Conservation (phyloP, 2,888 invertebrate species). For the Heteromurus nitidus region DNA sequence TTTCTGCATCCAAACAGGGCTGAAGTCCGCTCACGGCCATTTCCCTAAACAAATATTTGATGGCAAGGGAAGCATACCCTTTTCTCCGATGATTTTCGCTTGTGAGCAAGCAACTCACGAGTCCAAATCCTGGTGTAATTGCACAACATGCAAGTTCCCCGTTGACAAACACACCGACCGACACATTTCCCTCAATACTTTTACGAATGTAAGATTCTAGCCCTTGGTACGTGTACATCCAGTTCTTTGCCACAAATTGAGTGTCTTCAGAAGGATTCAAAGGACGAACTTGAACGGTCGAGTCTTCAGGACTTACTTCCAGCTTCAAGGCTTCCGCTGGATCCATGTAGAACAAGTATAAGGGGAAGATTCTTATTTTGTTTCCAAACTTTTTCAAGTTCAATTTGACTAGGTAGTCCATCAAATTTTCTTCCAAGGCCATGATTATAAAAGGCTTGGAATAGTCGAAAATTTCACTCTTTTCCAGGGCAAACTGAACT, state of each 20-base stretch:
- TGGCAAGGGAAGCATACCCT: conserved; percentile 23
- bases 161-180: conserved; percentile 2
- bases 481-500: conserved; percentile 24
- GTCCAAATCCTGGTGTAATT: conserved; percentile 10
- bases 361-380: conserved; percentile 22
- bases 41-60: conserved; percentile 13
- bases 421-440: conserved; percentile 13
- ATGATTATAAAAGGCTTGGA: conserved; percentile 4
- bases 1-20: conserved; percentile 30
- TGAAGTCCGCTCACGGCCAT: conserved; percentile 27
- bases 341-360: conserved; percentile 27
- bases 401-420: conserved; percentile 19
- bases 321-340: conserved; percentile 25
- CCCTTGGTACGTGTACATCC: not conserved
- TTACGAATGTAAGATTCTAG: not conserved
- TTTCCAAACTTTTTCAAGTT: conserved; percentile 27
- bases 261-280: not conserved
- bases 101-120: conserved; percentile 19
- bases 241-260: not conserved
- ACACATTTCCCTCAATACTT: conserved; percentile 2
- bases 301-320: not conserved
- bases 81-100: conserved; percentile 19
- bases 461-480: not conserved
- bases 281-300: not conserved
- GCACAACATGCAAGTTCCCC: conserved; percentile 9